Conservation (phyloP, 2,113 vertebrate species). For the Pteropus alecto region DNA sequence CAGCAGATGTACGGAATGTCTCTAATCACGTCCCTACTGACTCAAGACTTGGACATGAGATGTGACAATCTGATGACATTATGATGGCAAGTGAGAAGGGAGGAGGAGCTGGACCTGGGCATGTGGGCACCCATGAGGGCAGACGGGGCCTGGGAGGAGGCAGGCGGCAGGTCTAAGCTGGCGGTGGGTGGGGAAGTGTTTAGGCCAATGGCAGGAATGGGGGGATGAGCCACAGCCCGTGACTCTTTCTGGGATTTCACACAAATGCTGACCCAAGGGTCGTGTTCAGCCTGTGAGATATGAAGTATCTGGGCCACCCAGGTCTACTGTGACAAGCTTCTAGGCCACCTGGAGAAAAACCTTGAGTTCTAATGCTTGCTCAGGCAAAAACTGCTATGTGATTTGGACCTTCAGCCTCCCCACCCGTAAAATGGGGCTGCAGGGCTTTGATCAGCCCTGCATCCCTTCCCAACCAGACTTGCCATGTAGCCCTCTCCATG, state of each 20-base stretch:
- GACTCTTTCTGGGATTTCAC: neutral
- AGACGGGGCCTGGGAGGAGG: neutral
- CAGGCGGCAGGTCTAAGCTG: neutral
- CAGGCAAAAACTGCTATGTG: neutral
- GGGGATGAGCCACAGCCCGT: neutral
- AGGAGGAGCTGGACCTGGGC: neutral
- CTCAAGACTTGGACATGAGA: neutral
- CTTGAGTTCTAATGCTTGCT: neutral
- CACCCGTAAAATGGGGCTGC: neutral
- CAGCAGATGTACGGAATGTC: neutral
- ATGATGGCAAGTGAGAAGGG: neutral
- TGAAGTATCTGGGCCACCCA: neutral
- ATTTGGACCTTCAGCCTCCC: neutral
- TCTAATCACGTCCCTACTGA: neutral
- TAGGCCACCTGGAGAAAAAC: neutral
- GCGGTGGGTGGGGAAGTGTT: neutral
- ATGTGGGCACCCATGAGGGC: neutral
- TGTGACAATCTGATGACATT: neutral
- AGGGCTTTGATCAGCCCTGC: neutral
- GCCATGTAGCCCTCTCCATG: neutral
- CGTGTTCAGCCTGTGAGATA: neutral
- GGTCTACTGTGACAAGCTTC: neutral
- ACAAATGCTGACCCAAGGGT: neutral
- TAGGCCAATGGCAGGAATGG: neutral
- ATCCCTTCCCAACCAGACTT: neutral